Conservation (phyloP, 2,113 vertebrate species). For the Sphyrna mokarran region DNA sequence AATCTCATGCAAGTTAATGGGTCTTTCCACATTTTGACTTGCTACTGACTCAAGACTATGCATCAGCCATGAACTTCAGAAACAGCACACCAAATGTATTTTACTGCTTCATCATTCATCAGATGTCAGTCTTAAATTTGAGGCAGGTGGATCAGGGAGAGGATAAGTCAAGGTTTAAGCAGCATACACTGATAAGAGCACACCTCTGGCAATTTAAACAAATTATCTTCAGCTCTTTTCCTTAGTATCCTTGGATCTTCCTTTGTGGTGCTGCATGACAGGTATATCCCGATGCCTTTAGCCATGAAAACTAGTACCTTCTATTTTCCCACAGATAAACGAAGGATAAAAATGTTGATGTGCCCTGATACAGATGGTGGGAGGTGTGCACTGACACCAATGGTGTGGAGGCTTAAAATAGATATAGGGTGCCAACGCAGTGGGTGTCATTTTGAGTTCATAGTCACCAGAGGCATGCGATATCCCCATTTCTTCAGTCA, state of each 20-base stretch:
- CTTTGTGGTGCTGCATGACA: neutral
- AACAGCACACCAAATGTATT: neutral
- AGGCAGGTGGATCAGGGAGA: neutral
- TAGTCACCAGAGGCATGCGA: too few relatives aligned
- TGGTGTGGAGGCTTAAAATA: too few relatives aligned
- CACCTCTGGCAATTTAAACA: neutral
- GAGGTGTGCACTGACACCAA: too few relatives aligned
- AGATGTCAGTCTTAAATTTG: neutral
- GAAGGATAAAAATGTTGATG: neutral
- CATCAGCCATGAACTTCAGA: constrained; percentile 47
- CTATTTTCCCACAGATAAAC: neutral
- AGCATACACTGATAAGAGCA: neutral
- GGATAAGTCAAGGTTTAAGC: neutral
- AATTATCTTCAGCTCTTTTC: neutral
- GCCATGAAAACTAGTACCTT: neutral
- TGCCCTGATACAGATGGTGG: too few relatives aligned
- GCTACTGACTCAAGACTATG: constrained; percentile 48
- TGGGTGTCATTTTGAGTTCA: too few relatives aligned
- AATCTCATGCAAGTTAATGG: constrained; percentile 35
- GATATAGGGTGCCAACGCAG: too few relatives aligned
- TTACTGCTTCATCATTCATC: neutral
- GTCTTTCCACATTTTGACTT: constrained; percentile 48
- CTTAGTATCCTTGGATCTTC: neutral
- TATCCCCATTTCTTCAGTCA: neutral
- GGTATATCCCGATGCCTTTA: neutral